Evolutionary conservation across 1,140 invertebrate species (phyloP).

Genomic region (Eriosoma lanigerum): DNA sequence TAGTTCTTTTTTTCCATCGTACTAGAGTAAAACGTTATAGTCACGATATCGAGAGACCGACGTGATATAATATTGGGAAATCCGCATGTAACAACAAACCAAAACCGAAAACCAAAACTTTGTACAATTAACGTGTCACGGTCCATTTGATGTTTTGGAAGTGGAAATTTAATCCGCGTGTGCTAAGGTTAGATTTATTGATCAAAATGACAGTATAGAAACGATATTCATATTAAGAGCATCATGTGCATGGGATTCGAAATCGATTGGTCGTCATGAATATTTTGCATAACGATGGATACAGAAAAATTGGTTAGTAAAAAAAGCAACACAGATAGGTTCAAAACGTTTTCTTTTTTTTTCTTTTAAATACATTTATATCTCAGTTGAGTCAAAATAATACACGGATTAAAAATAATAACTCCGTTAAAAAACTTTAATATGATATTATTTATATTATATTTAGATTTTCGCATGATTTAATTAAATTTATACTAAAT

Average conservation of each 20-base stretch:
- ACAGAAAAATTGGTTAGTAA: conserved; percentile 33
- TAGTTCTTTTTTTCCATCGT: not conserved
- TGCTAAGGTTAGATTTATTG: not conserved
- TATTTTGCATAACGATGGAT: not conserved
- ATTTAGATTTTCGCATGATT: not conserved
- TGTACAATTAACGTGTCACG: not conserved
- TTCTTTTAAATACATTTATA: too few species aligned
- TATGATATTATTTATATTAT: too few species aligned
- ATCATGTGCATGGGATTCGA: not conserved
- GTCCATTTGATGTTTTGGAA: not conserved
- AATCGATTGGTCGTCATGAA: conserved; percentile 30
- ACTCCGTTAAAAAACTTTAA: too few species aligned
- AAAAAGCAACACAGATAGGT: not conserved
- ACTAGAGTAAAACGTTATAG: conserved; percentile 9
- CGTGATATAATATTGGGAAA: conserved; percentile 49
- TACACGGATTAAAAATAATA: too few species aligned
- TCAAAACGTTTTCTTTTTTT: too few species aligned
- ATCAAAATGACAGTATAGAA: conserved; percentile 17
- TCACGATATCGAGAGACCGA: not conserved
- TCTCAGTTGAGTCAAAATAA: too few species aligned
- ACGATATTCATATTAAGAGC: not conserved
- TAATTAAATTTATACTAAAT: too few species aligned
- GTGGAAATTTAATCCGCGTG: not conserved
- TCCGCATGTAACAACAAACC: conserved; percentile 1
- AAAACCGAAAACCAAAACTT: conserved; percentile 40